phyloP scores from a whole-genome alignment of 2,113 vertebrate species.

The Tetraodon nigroviridis region DNA sequence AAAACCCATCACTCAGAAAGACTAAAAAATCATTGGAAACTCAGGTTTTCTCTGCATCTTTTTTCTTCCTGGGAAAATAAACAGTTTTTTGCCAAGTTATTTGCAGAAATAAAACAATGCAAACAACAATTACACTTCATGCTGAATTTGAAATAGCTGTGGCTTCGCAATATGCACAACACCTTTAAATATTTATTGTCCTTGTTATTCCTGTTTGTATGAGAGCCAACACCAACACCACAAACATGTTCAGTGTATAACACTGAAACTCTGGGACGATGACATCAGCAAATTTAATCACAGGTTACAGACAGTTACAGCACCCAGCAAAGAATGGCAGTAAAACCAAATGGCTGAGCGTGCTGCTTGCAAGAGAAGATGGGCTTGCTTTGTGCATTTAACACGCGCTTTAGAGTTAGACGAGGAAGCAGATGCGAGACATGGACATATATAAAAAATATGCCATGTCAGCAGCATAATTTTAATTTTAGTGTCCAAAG shows the following conservation, averaged over 20 bases:
- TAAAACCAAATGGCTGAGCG: constrained; percentile 17
- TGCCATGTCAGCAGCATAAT: constrained; percentile 44
- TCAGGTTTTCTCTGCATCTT: no score
- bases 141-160: neutral
- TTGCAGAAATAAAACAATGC: neutral
- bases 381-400: constrained; percentile 9
- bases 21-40: no score
- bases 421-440: constrained; percentile 56
- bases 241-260: constrained; percentile 1
- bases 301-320: constrained; percentile 28
- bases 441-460: constrained; percentile 44
- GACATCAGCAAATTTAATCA: constrained; percentile 31
- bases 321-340: constrained; percentile 14
- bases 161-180: constrained; percentile 5
- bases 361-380: constrained; percentile 6
- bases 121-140: neutral
- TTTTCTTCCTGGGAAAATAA: no score
- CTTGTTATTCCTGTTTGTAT: constrained; percentile 7
- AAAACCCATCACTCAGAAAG: no score
- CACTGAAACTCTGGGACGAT: constrained; percentile 26
- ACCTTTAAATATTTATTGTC: constrained; percentile 4
- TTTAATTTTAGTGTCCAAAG: constrained; percentile 3
- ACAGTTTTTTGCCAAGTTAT: neutral
- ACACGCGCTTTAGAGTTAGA: constrained; percentile 24
- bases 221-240: constrained; percentile 12